Conservation (phyloP, 2,113 vertebrate genomes). For the Salvator merianae region DNA sequence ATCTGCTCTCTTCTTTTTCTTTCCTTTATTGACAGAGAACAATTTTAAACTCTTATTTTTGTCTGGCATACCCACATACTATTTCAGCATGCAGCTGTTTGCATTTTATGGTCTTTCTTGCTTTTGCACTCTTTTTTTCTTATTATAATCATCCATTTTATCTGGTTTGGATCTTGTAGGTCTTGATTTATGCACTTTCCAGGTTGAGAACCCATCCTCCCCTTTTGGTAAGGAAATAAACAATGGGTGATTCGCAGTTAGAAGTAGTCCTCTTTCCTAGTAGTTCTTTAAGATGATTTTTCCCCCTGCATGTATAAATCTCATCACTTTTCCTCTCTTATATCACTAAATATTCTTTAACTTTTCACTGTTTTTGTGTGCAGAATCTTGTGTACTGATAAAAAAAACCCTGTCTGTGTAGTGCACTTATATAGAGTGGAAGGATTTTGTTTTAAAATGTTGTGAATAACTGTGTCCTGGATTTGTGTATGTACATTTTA, state of each 20-base stretch:
- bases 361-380: slow-evolving; percentile 37
- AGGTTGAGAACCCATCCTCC: slow-evolving; percentile 90
- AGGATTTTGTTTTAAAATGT: slow-evolving; percentile 41
- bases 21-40: slow-evolving; percentile 55
- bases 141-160: slow-evolving; percentile 90
- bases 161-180: slow-evolving; percentile 96
- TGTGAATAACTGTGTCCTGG: slow-evolving; percentile 31
- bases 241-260: slow-evolving; percentile 80
- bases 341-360: slow-evolving; percentile 69
- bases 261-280: slow-evolving; percentile 75
- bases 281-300: slow-evolving; percentile 55
- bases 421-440: slow-evolving; percentile 30
- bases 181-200: slow-evolving; percentile 99
- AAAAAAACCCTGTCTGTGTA: slow-evolving; percentile 24
- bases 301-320: slow-evolving; percentile 67
- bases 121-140: slow-evolving; percentile 55
- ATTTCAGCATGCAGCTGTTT: slow-evolving; percentile 59
- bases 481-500: slow-evolving; percentile 34
- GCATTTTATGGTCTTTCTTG: slow-evolving; percentile 43
- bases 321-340: slow-evolving; percentile 50
- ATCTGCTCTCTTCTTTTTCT: slow-evolving; percentile 50
- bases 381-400: slow-evolving; percentile 26
- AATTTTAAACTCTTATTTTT: slow-evolving; percentile 44
- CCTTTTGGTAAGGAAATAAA: slow-evolving; percentile 92
- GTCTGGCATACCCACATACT: slow-evolving; percentile 56